Conservation (phyloP, 2,113 vertebrate genomes). For the Dipodomys spectabilis region DNA sequence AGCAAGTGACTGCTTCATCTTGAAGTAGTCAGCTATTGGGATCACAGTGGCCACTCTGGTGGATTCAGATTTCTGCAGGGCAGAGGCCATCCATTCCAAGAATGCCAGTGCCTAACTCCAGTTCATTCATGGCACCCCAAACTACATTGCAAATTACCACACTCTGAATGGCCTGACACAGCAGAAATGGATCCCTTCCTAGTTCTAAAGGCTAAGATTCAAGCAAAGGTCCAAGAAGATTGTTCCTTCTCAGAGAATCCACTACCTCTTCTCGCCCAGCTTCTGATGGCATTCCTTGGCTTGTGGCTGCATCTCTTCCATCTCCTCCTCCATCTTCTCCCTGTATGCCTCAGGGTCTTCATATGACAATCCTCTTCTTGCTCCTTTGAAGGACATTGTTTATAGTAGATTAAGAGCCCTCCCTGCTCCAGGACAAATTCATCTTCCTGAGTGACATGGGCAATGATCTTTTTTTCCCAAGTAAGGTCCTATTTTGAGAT, state of each 20-base stretch:
- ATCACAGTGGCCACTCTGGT: too few relatives aligned
- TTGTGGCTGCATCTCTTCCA: accelerated
- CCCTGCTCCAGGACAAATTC: background rate
- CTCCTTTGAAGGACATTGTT: background rate
- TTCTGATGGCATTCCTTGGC: background rate
- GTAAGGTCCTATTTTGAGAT: background rate
- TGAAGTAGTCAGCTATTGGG: too few relatives aligned
- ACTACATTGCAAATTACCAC: background rate
- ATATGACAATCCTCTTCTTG: accelerated
- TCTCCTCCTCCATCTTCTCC: background rate
- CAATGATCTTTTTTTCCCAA: background rate
- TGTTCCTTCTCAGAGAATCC: background rate
- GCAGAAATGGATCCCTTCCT: background rate
- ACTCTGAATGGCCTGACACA: background rate
- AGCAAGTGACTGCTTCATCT: background rate
- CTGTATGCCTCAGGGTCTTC: background rate
- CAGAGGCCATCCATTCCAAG: background rate
- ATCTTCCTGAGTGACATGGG: background rate
- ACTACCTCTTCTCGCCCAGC: background rate
- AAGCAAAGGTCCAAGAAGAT: too few relatives aligned
- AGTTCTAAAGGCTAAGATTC: background rate
- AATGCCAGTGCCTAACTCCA: background rate
- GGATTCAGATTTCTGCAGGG: too few relatives aligned
- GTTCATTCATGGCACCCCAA: background rate
- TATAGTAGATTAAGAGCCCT: background rate